Evolutionary conservation across 2,888 invertebrate genomes (phyloP).

Genomic region (Calameuta filiformis): DNA sequence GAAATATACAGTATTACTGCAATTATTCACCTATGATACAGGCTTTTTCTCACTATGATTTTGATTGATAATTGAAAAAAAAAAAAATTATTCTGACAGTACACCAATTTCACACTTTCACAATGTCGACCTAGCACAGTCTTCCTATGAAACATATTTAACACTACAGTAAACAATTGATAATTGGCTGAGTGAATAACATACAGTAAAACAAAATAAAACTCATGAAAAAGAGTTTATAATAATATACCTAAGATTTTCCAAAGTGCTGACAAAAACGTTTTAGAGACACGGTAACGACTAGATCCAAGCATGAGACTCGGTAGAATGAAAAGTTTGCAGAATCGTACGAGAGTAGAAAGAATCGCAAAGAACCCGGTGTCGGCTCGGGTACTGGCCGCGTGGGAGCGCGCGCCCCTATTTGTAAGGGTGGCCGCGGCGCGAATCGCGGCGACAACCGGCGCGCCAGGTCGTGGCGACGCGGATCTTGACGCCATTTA

Average conservation of each 20-base stretch:
- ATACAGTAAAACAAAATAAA: neutral
- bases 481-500: conserved; percentile 58
- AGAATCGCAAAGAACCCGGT: conserved; percentile 4
- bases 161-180: neutral
- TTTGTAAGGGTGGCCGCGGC: conserved; percentile 46
- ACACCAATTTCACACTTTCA: neutral
- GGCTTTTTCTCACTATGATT: neutral
- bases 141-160: neutral
- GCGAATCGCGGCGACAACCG: conserved; percentile 47
- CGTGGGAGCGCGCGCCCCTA: conserved; percentile 42
- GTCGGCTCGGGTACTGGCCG: conserved; percentile 26
- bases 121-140: neutral
- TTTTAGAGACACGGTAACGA: neutral
- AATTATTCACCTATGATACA: neutral
- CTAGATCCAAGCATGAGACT: neutral
- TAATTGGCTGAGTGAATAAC: neutral
- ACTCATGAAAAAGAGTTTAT: neutral
- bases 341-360: neutral
- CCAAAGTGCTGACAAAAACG: neutral
- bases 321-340: neutral
- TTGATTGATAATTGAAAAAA: neutral
- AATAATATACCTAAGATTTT: neutral
- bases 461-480: conserved; percentile 54
- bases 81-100: neutral
- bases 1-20: neutral